phyloP scores from a whole-genome alignment of 2,113 vertebrate genomes.

The Macrotus californicus region DNA sequence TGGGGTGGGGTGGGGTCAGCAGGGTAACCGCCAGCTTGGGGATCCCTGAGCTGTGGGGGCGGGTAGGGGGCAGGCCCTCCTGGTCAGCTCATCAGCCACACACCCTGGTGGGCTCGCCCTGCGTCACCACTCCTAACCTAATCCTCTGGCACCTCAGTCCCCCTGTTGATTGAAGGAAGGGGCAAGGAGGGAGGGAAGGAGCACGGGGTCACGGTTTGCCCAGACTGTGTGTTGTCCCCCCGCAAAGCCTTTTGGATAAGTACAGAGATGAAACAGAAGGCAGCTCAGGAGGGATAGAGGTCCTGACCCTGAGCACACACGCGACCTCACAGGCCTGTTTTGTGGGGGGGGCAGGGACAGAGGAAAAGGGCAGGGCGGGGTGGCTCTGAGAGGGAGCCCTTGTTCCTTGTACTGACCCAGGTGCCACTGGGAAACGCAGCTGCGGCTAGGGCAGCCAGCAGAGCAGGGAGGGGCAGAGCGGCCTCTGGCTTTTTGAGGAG shows the following conservation, averaged over 20 bases:
- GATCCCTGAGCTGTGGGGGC: background rate
- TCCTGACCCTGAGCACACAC: background rate
- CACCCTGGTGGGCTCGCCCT: no score
- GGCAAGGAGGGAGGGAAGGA: background rate
- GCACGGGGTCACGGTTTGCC: background rate
- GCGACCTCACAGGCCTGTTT: no score
- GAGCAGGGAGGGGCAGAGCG: background rate
- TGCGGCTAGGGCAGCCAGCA: accelerated
- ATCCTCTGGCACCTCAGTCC: background rate
- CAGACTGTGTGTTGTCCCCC: background rate
- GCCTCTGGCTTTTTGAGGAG: background rate
- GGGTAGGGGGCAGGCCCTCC: background rate
- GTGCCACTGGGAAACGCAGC: background rate
- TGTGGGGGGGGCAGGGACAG: background rate
- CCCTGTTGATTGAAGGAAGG: background rate
- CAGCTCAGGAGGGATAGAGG: background rate
- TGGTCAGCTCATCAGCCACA: background rate
- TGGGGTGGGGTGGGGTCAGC: no score
- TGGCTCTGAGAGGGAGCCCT: background rate
- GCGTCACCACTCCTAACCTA: background rate
- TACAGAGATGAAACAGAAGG: background rate
- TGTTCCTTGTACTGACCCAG: background rate
- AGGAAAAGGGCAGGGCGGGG: background rate
- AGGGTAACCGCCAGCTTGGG: no score
- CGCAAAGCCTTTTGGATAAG: background rate